phyloP scores from a whole-genome alignment of 2,888 invertebrate genomes.

The Troides helena region DNA sequence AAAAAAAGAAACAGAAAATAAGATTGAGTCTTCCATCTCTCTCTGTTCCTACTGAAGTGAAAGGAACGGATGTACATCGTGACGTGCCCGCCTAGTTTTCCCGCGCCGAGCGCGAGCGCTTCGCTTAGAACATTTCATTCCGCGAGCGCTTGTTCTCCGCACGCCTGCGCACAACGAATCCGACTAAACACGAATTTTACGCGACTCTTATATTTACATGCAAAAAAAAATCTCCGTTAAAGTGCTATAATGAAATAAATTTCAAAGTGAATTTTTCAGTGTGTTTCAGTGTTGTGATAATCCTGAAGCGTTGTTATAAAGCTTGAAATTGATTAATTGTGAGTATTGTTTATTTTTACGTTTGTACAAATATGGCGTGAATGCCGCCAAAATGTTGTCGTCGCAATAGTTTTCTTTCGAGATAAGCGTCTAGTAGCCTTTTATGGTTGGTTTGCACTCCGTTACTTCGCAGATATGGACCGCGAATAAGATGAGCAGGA shows the following conservation, averaged over 20 bases:
- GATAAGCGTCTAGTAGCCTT: constrained; percentile 38
- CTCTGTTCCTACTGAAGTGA: constrained; percentile 24
- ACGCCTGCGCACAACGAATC: constrained; percentile 49
- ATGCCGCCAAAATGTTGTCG: constrained; percentile 28
- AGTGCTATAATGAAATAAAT: constrained; percentile 46
- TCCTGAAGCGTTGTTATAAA: constrained; percentile 22
- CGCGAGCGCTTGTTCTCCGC: constrained; percentile 64
- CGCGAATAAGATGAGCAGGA: constrained; percentile 41
- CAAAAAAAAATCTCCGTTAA: constrained; percentile 35
- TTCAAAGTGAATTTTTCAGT: constrained; percentile 38
- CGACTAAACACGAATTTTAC: constrained; percentile 45
- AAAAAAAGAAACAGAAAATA: not conserved
- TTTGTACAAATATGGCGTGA: constrained; percentile 28
- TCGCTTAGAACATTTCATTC: constrained; percentile 46
- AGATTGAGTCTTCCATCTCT: constrained; percentile 3
- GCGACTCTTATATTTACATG: constrained; percentile 14
- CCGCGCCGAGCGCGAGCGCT: constrained; percentile 57
- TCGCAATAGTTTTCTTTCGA: constrained; percentile 35
- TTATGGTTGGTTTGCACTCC: constrained; percentile 40
- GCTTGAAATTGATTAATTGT: constrained; percentile 9
- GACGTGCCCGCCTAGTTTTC: constrained; percentile 61
- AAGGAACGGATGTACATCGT: constrained; percentile 39
- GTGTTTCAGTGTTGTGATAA: constrained; percentile 40
- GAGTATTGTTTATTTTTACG: constrained; percentile 19
- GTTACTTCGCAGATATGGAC: constrained; percentile 46